Percentiles rank a stretch among this genome's conserved stretches.
These are phyloP conservation scores for Mystacornis crossleyi DNA, from an alignment of 2,113 vertebrate species.

Conservation along the genomic window DNA sequence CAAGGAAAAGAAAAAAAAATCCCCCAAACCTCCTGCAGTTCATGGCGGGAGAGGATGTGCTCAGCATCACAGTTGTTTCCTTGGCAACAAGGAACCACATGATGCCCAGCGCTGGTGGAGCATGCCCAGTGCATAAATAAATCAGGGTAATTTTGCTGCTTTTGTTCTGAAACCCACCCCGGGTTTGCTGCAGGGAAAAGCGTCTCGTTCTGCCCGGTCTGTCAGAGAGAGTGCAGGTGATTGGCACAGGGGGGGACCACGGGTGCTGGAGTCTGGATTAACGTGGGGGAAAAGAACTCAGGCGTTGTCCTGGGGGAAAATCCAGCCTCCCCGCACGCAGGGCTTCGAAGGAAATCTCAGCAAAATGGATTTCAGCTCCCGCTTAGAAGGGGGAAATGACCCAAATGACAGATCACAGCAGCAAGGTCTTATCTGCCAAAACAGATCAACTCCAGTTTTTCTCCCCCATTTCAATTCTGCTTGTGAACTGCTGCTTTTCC, in stretches of 20 bases:
- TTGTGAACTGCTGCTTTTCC: neutral
- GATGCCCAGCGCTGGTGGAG: slow-evolving; percentile 55
- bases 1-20: neutral
- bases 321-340: slow-evolving; percentile 68
- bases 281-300: slow-evolving; percentile 48
- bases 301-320: slow-evolving; percentile 74
- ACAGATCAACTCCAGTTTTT: neutral
- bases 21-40: neutral
- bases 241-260: slow-evolving; percentile 12
- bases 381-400: slow-evolving; percentile 36
- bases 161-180: slow-evolving; percentile 69
- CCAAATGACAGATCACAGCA: slow-evolving; percentile 42
- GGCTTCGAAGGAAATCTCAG: slow-evolving; percentile 41
- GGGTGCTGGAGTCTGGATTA: slow-evolving; percentile 57
- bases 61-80: slow-evolving; percentile 58
- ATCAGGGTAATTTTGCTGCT: slow-evolving; percentile 69
- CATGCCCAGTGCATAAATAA: slow-evolving; percentile 77
- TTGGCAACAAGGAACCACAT: slow-evolving; percentile 64
- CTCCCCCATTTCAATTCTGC: neutral
- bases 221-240: neutral
- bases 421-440: slow-evolving; percentile 34
- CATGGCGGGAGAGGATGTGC: neutral
- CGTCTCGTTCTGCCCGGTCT: slow-evolving; percentile 62
- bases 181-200: slow-evolving; percentile 71
- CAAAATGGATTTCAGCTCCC: slow-evolving; percentile 34